Conservation (phyloP, 2,888 invertebrate species). For the Netelia melanura region DNA sequence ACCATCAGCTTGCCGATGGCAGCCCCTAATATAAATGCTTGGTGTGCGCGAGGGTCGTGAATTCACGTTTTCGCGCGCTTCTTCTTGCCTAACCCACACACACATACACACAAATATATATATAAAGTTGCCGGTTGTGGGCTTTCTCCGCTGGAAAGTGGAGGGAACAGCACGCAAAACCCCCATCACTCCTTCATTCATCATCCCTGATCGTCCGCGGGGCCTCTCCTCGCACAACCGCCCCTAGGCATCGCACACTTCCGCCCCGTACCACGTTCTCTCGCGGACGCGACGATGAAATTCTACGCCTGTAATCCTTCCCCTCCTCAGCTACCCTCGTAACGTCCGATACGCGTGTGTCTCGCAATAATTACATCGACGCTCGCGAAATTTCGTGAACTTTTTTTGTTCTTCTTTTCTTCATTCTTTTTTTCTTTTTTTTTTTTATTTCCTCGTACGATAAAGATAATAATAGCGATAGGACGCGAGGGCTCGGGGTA, state of each 20-base stretch:
- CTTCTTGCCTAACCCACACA: slow-evolving; percentile 9
- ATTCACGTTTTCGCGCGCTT: slow-evolving; percentile 50
- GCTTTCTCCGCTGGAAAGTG: slow-evolving; percentile 53
- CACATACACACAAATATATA: not conserved
- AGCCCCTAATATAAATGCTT: slow-evolving; percentile 28
- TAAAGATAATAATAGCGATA: slow-evolving; percentile 22
- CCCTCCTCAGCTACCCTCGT: not conserved
- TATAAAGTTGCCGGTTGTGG: slow-evolving; percentile 12
- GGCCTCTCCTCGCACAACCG: slow-evolving; percentile 51
- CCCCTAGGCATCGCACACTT: slow-evolving; percentile 70
- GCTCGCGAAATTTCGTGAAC: slow-evolving; percentile 50
- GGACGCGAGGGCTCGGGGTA: no score
- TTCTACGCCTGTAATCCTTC: slow-evolving; percentile 66
- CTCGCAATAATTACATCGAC: slow-evolving; percentile 70
- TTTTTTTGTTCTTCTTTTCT: not conserved
- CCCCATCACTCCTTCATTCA: slow-evolving; percentile 83
- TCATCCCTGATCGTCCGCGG: slow-evolving; percentile 81
- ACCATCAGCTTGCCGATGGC: slow-evolving; percentile 35
- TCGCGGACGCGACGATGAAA: slow-evolving; percentile 70
- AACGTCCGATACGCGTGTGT: slow-evolving; percentile 55
- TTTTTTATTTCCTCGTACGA: not conserved
- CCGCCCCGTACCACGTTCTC: slow-evolving; percentile 53
- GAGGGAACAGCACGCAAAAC: slow-evolving; percentile 80
- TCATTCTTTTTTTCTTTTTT: not conserved
- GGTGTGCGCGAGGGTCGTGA: slow-evolving; percentile 13